These are phyloP conservation scores for Drosophila pruinosa DNA, from an alignment of 1,140 invertebrate species.

Conservation along the genomic window DNA sequence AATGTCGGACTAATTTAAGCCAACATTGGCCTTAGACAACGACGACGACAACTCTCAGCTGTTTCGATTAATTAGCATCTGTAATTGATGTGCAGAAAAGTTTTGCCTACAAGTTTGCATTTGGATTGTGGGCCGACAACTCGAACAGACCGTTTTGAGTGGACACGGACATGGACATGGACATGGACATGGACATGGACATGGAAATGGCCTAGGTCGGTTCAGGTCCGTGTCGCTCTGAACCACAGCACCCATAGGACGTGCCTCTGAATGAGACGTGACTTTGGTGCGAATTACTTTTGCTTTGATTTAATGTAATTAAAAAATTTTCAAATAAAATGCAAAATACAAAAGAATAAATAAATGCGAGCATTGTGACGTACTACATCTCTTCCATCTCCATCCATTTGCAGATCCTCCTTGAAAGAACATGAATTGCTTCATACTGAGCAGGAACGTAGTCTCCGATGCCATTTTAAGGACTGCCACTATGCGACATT, in stretches of 20 bases:
- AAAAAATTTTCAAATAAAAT: conserved; percentile 67
- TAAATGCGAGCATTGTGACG: conserved; percentile 9
- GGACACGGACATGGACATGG: conserved; percentile 42
- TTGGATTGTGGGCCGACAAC: conserved; percentile 41
- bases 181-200: conserved; percentile 26
- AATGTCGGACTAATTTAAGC: conserved; percentile 36
- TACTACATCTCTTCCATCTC: conserved; percentile 1
- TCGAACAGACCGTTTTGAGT: conserved; percentile 44
- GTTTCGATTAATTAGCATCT: conserved; percentile 81
- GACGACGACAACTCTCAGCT: conserved; percentile 45
- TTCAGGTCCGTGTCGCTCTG: conserved; percentile 4
- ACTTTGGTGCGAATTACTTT: conserved; percentile 81
- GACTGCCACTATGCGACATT: conserved; percentile 53
- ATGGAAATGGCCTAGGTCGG: conserved; percentile 19
- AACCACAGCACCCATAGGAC: conserved; percentile 51
- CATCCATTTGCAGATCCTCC: conserved; percentile 42
- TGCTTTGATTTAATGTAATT: conserved; percentile 82
- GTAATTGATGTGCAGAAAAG: conserved; percentile 81
- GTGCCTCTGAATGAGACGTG: conserved; percentile 64
- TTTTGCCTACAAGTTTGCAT: conserved; percentile 66
- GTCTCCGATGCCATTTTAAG: conserved; percentile 40
- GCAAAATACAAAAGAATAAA: conserved; percentile 5
- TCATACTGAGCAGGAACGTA: conserved; percentile 28
- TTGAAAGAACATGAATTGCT: conserved; percentile 51
- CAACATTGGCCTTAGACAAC: conserved; percentile 4